phyloP scores from a whole-genome alignment of 2,888 invertebrate genomes.

The Gymnosoma rotundatum region DNA sequence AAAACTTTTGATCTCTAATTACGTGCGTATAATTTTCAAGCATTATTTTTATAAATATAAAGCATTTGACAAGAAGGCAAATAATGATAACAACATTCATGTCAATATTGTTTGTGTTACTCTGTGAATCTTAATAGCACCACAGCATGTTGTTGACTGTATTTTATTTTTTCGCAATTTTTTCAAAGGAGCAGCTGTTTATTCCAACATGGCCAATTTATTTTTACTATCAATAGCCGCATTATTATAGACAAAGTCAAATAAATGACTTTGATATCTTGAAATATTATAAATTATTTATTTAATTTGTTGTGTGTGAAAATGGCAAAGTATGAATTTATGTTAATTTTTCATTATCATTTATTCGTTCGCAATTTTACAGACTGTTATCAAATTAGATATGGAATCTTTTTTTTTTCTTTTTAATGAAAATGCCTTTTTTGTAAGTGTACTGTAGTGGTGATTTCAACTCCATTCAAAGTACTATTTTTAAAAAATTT shows the following conservation, averaged over 20 bases:
- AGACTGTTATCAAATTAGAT: too few species aligned
- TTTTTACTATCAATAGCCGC: not conserved
- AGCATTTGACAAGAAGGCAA: not conserved
- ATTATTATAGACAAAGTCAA: slow-evolving; percentile 14
- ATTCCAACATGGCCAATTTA: slow-evolving; percentile 13
- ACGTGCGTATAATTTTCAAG: not conserved
- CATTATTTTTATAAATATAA: not conserved
- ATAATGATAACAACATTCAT: slow-evolving; percentile 26
- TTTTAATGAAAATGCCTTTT: too few species aligned
- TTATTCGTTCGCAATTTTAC: too few species aligned
- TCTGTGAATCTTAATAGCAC: slow-evolving; percentile 20
- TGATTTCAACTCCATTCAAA: too few species aligned
- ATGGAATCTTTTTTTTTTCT: too few species aligned
- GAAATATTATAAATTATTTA: slow-evolving; percentile 37
- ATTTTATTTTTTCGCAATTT: slow-evolving; percentile 2
- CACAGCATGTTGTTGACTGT: slow-evolving; percentile 16
- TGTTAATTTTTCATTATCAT: too few species aligned
- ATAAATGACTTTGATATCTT: slow-evolving; percentile 6
- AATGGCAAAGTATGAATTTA: too few species aligned
- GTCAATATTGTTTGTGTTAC: slow-evolving; percentile 6
- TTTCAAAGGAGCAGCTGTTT: slow-evolving; percentile 22
- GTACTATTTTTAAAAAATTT: too few species aligned
- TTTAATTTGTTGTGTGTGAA: too few species aligned
- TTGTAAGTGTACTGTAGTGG: too few species aligned
- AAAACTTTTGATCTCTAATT: not conserved